A percentile compares a stretch with the other conserved stretches of the same genome.
These are phyloP conservation scores for human DNA, from an alignment of 2,113 vertebrate genomes.

Conservation along the genomic window DNA sequence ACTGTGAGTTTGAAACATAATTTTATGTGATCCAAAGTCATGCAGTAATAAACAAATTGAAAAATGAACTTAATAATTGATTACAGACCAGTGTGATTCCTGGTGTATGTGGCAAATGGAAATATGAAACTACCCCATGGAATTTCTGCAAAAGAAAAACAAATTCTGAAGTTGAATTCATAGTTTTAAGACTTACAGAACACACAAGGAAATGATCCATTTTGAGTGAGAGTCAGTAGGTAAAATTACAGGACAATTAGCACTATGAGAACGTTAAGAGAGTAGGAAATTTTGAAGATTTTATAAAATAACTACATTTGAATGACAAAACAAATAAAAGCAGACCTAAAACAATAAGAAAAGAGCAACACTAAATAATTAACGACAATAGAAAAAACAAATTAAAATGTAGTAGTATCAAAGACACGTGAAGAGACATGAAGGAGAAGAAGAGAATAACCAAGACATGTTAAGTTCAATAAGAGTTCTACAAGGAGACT, in stretches of 20 bases:
- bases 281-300: neutral
- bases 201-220: neutral
- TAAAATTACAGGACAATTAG: neutral
- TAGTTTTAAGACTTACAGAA: neutral
- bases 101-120: neutral
- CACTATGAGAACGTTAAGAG: neutral
- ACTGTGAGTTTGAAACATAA: neutral
- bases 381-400: neutral
- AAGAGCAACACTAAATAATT: constrained; percentile 8
- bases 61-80: neutral
- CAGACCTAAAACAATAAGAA: neutral
- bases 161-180: neutral
- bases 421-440: neutral
- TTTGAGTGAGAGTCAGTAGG: neutral
- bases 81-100: neutral
- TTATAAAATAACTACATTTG: neutral
- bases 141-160: neutral
- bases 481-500: neutral
- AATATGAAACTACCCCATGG: neutral
- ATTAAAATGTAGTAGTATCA: neutral
- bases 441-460: neutral
- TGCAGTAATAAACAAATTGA: neutral
- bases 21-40: neutral
- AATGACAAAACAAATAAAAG: neutral
- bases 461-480: neutral